Base-by-base conservation (phyloP, 2,888 invertebrate genomes). In the Malacosoma neustria region DNA sequence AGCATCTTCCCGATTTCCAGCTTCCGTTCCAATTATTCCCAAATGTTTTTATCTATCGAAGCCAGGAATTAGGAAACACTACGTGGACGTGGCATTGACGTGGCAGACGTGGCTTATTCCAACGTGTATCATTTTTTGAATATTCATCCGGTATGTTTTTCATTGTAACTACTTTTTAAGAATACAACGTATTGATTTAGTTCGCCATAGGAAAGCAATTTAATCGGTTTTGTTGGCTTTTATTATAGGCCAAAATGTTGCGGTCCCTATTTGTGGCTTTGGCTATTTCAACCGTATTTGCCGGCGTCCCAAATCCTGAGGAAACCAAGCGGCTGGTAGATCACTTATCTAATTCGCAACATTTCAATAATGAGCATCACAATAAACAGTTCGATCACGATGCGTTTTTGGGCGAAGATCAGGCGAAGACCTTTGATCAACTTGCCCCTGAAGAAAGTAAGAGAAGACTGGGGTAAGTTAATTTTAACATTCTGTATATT, bases 301-400 rank as follows among this genome's bases (percentile, higher is more conserved):
- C 75, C 33, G 82, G 84, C 7, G 91, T 94, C 34, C 94, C 94
- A 1, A 93, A 91, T 62, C 90, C 90, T 9, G 93, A 93, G 33
- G 92, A 92, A 41, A 87, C 89, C 9, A 89, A 90, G 43, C 79
- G 91, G 41, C 77, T 91, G 11, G 73, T 90, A 56, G 90, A 92
- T 47, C 87, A 93, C 62, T 84, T 96, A 3, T 92, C 93, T 45
- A 91, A 94, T 46, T 88, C 91, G 37, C 92, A 93, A 46, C 97
- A 98, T 64, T 95, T 89, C 55, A 87, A 90, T 46, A 90, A 93
- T 48, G 92, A 91, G 14, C 90, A 93, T 42, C 96, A 96, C 58
- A 95, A 98, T 72, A 85, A 91, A 35, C 94, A 96, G 49, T 99
- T 95, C 68, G 99, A 99, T 65, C 99, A 99, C 65, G 98, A 99